Percentiles rank a stretch among this genome's conserved stretches.
These are phyloP conservation scores for Dorcus parallelipipedus DNA, from an alignment of 2,888 invertebrate species.

Conservation along the genomic window DNA sequence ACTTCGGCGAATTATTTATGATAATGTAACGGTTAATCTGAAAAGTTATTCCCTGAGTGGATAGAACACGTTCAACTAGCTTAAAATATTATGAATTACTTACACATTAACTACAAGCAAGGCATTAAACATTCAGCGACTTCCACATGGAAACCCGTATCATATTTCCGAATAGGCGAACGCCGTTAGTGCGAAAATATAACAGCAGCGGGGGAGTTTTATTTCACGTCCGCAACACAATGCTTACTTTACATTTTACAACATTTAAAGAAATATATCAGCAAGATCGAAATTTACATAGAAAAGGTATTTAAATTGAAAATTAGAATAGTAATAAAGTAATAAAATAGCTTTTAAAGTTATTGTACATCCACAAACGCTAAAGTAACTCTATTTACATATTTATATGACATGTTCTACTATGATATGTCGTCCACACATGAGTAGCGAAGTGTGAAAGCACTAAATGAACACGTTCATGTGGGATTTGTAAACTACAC, in stretches of 20 bases:
- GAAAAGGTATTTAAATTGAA: slow-evolving; percentile 48
- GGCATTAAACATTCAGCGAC: slow-evolving; percentile 17
- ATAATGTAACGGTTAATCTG: slow-evolving; percentile 17
- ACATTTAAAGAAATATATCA: slow-evolving; percentile 43
- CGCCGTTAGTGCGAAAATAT: background rate
- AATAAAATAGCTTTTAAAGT: slow-evolving; percentile 48
- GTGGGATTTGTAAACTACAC: slow-evolving; percentile 30
- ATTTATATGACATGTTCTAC: slow-evolving; percentile 42
- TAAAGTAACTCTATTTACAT: slow-evolving; percentile 42
- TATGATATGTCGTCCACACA: slow-evolving; percentile 42
- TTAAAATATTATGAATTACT: slow-evolving; percentile 21
- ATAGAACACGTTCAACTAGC: slow-evolving; percentile 15
- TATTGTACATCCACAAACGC: slow-evolving; percentile 40
- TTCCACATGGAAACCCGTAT: background rate
- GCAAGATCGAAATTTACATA: slow-evolving; percentile 44
- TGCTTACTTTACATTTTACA: slow-evolving; percentile 42
- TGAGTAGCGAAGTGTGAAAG: slow-evolving; percentile 44
- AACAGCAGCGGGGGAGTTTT: background rate
- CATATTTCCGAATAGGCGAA: background rate
- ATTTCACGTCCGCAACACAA: slow-evolving; percentile 27
- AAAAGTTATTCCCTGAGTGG: slow-evolving; percentile 18
- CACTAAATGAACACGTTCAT: slow-evolving; percentile 37
- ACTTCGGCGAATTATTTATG: slow-evolving; percentile 9
- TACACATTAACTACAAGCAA: slow-evolving; percentile 19
- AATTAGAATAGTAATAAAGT: slow-evolving; percentile 48